These are phyloP conservation scores for Hyposoter didymator DNA, from an alignment of 2,888 invertebrate genomes.

Conservation along the genomic window DNA sequence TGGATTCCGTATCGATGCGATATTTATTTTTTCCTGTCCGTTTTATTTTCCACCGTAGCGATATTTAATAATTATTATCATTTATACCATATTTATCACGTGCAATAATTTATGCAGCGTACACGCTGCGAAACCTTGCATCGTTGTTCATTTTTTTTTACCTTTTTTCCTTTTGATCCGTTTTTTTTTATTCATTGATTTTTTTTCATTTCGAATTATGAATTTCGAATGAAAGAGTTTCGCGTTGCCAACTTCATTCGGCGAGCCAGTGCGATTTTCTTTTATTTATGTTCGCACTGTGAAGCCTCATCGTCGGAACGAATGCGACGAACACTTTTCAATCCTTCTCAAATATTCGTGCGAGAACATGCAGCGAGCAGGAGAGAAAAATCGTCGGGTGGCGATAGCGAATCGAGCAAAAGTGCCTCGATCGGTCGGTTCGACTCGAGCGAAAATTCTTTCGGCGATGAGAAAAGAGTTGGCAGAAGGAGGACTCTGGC, in stretches of 20 bases:
- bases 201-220: too few relatives aligned
- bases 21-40: constrained; percentile 19
- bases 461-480: neutral
- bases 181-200: neutral
- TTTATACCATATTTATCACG: constrained; percentile 77
- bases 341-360: constrained; percentile 58
- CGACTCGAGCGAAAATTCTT: constrained; percentile 14
- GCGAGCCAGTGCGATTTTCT: neutral
- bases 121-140: constrained; percentile 14
- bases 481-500: constrained; percentile 71
- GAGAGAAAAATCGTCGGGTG: constrained; percentile 18
- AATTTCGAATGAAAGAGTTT: neutral
- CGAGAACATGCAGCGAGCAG: constrained; percentile 27
- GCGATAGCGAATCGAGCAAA: neutral
- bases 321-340: constrained; percentile 48
- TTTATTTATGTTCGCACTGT: neutral
- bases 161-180: neutral
- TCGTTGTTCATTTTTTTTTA: constrained; percentile 2
- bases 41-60: constrained; percentile 27
- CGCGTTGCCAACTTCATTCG: neutral
- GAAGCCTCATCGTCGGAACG: neutral
- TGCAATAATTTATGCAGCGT: constrained; percentile 80
- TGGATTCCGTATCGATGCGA: neutral
- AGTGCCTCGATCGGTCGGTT: neutral
- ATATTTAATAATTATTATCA: constrained; percentile 19